Evolutionary conservation across 2,888 invertebrate species (phyloP), one percentile per base, ranked within the genome.

Genomic region (Alloplasta piceator): DNA sequence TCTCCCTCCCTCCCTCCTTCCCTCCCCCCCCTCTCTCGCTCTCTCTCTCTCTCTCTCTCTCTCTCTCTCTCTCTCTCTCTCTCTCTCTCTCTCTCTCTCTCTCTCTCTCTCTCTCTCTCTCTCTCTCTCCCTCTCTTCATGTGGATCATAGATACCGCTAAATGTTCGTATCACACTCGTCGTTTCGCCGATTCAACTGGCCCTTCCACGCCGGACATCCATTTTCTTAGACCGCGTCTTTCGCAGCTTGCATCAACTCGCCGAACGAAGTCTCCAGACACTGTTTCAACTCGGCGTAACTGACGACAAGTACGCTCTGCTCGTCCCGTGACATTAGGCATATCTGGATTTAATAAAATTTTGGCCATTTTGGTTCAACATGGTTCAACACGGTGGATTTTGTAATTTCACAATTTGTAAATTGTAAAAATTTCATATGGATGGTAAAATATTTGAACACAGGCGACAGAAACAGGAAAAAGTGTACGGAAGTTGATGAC

Each of bases 291-390:
- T 99, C 99, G 26, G 97, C 96, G 92, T 98, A 99, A 82, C 98
- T 97, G 82, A 99, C 98, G 83, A 99, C 97, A 87, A 99, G 94
- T 82, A 99, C 96, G 92, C 98, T 99, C 92, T 98, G 98, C 92
- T 98, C 98, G 92, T 99, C 99, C 82, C 98, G 95, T 1, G 99
- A 98, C 95, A 98, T 97, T 87, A 99, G 93, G 93, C 98, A 97
- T 87, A 99, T 97, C 96, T 97, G 91, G n/a, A 48, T 60, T 52
- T 3, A 12, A 55, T 61, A 38, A 16, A 50, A 38, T 43, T 43
- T 61, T 26, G 6, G 26, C 39, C 0, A n/a, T 61, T 36, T 60
- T 50, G 26, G 1, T 26, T 26, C 26, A 26, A 26, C 26, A 26
- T 26, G 1, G 26, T 26, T 3, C 26, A 26, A 3, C 26, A 26